Evolutionary conservation across 2,797 vertebrate genomes (phyloP), one percentile per base, ranked within the genome.

Genomic region (Alca torda): DNA sequence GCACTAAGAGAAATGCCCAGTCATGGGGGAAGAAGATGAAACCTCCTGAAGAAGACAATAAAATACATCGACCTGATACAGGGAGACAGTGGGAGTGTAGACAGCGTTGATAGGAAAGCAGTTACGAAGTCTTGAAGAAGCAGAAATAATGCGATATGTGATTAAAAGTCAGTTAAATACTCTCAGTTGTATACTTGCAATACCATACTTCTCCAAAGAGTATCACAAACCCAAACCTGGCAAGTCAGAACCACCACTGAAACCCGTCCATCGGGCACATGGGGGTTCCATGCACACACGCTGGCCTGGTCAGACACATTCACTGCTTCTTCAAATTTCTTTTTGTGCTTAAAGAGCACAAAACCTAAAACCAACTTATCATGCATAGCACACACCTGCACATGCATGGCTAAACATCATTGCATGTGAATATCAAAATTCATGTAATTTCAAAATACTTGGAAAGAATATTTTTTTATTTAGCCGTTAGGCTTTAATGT

Each of bases 341-440:
- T 74, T 67, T 46, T 82, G 23, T 39, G 68, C 56, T 79, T 51
- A 33, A 21, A n/a, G 48, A 33, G 24, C n/a, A 39, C 60, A 48
- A 48, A 28, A 41, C 24, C 35, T 17, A 23, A 43, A 92, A 41
- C 24, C 1, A 3, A 11, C 23, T 92, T 21, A 25, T 2, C 16
- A 6, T 3, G 3, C 0, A 0, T 59, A 11, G 51, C 35, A 31
- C 72, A 31, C 11, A 69, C n/a, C 16, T 35, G 45, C 48, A 54
- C 7, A 0, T 6, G 20, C 28, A 9, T 45, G 11, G 48, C 46
- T 64, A 24, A 84, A 43, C 39, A 5, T 20, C 5, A 2, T 20
- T 89, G 46, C 39, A 18, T 4, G 35, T 24, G 68, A 56, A 5
- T 53, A 26, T 50, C 20, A 43, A 67, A 39, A 77, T 77, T 23